phyloP scores from a whole-genome alignment of 2,888 invertebrate species.

The Liodrosophila aerea region DNA sequence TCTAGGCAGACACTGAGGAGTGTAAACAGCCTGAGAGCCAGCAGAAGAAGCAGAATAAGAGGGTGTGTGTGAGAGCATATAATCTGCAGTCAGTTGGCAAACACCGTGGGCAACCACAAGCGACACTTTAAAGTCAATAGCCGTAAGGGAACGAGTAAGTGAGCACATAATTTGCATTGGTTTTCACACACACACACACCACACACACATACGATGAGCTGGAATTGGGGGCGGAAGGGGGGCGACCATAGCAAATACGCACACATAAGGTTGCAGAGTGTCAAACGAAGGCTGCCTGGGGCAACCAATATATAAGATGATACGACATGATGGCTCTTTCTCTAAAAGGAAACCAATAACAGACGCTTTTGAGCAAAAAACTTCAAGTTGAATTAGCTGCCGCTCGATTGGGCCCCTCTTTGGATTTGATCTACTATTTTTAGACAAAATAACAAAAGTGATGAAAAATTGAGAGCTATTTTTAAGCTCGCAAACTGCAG shows the following conservation, averaged over 20 bases:
- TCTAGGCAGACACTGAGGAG: constrained; percentile 4
- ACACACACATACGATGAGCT: background rate
- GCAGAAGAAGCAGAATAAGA: background rate
- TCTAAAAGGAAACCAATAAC: constrained; percentile 38
- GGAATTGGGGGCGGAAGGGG: background rate
- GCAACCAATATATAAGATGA: constrained; percentile 48
- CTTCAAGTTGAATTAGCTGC: constrained; percentile 15
- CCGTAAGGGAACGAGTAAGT: constrained; percentile 44
- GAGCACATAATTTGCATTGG: constrained; percentile 59
- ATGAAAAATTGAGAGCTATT: constrained; percentile 31
- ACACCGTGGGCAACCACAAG: constrained; percentile 37
- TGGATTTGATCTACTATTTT: constrained; percentile 27
- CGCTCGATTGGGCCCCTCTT: background rate
- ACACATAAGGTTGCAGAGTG: constrained; percentile 41
- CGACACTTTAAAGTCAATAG: constrained; percentile 66
- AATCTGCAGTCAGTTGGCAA: constrained; percentile 45
- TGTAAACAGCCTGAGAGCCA: constrained; percentile 13
- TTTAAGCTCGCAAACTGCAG: constrained; percentile 21
- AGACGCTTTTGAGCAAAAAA: constrained; percentile 25
- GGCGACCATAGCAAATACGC: constrained; percentile 49
- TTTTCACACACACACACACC: constrained; percentile 11
- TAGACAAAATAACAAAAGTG: constrained; percentile 17
- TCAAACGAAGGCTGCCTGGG: constrained; percentile 43
- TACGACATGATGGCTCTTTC: constrained; percentile 8
- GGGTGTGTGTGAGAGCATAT: background rate